phyloP scores from a whole-genome alignment of 2,888 invertebrate species.

The Chloroclystis v-ata region DNA sequence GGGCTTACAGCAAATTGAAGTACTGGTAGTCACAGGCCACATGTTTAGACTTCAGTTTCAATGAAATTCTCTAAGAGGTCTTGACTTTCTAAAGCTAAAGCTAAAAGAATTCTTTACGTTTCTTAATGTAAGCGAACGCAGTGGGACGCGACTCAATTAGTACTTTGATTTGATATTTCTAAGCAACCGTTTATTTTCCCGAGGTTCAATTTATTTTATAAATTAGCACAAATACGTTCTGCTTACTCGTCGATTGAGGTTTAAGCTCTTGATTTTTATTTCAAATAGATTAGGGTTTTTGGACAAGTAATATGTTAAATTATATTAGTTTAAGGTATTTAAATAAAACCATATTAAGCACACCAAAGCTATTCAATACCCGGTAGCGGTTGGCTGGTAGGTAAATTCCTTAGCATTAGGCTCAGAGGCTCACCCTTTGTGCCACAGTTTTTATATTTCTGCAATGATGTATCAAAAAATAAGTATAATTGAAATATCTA shows the following conservation, averaged over 20 bases:
- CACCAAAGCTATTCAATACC: too few relatives aligned
- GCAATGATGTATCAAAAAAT: too few relatives aligned
- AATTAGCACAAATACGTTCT: conserved; percentile 8
- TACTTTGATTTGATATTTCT: conserved; percentile 57
- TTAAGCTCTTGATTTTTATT: too few relatives aligned
- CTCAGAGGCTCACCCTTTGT: too few relatives aligned
- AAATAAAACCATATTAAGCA: too few relatives aligned
- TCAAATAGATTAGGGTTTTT: too few relatives aligned
- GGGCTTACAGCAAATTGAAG: conserved; percentile 37
- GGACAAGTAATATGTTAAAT: too few relatives aligned
- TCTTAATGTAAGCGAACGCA: conserved; percentile 58
- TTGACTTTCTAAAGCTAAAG: conserved; percentile 59
- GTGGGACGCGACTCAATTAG: conserved; percentile 61
- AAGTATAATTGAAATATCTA: too few relatives aligned
- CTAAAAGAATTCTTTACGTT: conserved; percentile 59
- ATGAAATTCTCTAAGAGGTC: conserved; percentile 58
- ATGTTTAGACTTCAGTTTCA: conserved; percentile 52
- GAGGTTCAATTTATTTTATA: conserved; percentile 23
- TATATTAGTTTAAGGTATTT: too few relatives aligned
- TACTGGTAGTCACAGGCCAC: conserved; percentile 45
- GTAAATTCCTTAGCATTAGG: too few relatives aligned
- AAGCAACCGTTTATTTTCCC: conserved; percentile 32
- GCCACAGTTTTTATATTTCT: too few relatives aligned
- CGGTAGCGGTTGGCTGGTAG: too few relatives aligned
- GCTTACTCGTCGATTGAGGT: conserved; percentile 5